Evolutionary conservation across 2,888 invertebrate species (phyloP), one percentile per base, ranked within the genome.

Genomic region (Hirtodrosophila alboralis): DNA sequence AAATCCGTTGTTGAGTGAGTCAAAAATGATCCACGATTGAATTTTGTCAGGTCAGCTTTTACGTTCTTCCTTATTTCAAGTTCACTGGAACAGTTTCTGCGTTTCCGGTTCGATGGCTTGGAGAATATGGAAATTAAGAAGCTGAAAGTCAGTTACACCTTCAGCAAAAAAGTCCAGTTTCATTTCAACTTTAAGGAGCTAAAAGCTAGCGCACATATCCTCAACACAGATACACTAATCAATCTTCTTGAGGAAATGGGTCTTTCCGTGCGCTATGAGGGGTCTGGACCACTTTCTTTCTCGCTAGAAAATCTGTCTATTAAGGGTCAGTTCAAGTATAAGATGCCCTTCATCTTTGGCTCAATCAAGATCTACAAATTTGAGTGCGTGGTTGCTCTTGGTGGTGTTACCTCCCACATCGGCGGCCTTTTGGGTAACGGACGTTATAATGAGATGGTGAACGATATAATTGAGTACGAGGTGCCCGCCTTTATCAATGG

Each of bases 311-410:
- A 89, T 65, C 76, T 90, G 0, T 77, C 72, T 2, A 52, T 90
- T 8, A 38, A 81, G 41, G 90, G 90, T 3, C 63, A 79, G 28
- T 88, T 90, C 69, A 89, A 89, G 45, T 90, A 89, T 53, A 89
- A 84, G 67, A 80, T 88, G 78, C 89, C 89, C 31, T 53, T 85
- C 33, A 41, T 89, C 5, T 86, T 79, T 16, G 89, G 89, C 16
- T 88, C 88, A 23, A 80, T 87, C 21, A 86, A 84, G 70, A 88
- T 89, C 47, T 89, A 83, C 47, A 88, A 89, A 1, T 89, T 89
- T 44, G 38, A 86, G 9, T 57, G 74, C 23, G 53, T 60, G 4
- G 72, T 90, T 1, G 45, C 51, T 0, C 48, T 90, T 41, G 89
- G 87, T 0, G 72, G 84, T 18, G 83, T 85, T 4, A 58, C 56